These are phyloP conservation scores for Ianthella basta DNA, from an alignment of 37 sponge, comb jelly and placozoan species.

Conservation along the genomic window DNA sequence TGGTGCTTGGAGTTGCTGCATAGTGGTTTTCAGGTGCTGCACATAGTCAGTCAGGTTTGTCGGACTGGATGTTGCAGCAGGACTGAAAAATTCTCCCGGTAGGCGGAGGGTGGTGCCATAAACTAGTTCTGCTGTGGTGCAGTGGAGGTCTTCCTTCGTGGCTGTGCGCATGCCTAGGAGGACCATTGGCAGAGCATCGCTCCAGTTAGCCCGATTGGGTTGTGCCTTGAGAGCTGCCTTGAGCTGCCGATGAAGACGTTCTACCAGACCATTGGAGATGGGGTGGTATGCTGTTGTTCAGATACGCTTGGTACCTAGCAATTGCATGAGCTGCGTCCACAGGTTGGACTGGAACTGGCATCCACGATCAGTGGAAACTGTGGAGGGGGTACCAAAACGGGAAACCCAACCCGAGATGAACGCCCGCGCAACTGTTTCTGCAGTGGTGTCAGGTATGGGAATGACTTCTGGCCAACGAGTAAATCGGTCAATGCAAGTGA, in stretches of 20 bases:
- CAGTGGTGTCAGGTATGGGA: conserved; percentile 43
- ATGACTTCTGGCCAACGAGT: conserved; percentile 69
- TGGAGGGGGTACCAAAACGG: conserved; percentile 47
- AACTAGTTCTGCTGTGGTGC: conserved; percentile 47
- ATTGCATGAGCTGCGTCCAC: conserved; percentile 31
- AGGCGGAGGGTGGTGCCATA: conserved; percentile 45
- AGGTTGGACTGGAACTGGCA: conserved; percentile 47
- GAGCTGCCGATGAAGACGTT: conserved; percentile 48
- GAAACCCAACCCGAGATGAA: conserved; percentile 44
- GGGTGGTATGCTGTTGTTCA: conserved; percentile 56
- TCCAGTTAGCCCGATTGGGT: conserved; percentile 19
- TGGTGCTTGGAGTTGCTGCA: conserved; percentile 28
- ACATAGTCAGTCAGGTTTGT: conserved; percentile 45
- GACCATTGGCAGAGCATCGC: conserved; percentile 34
- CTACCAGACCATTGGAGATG: conserved; percentile 47
- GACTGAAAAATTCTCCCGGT: conserved; percentile 49
- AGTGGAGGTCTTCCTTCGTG: conserved; percentile 39
- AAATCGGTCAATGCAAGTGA: conserved; percentile 60
- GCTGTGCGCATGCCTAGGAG: conserved; percentile 43
- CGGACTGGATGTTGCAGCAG: neutral
- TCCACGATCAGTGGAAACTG: conserved; percentile 48
- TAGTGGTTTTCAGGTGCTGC: conserved; percentile 34
- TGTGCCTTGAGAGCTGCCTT: conserved; percentile 53
- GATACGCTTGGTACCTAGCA: conserved; percentile 34
- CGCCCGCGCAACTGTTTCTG: conserved; percentile 41